A percentile compares a stretch with the other conserved stretches of the same genome.
Evolutionary conservation across 2,797 vertebrate genomes (phyloP).

Genomic region (Kryptopterus vitreolus): DNA sequence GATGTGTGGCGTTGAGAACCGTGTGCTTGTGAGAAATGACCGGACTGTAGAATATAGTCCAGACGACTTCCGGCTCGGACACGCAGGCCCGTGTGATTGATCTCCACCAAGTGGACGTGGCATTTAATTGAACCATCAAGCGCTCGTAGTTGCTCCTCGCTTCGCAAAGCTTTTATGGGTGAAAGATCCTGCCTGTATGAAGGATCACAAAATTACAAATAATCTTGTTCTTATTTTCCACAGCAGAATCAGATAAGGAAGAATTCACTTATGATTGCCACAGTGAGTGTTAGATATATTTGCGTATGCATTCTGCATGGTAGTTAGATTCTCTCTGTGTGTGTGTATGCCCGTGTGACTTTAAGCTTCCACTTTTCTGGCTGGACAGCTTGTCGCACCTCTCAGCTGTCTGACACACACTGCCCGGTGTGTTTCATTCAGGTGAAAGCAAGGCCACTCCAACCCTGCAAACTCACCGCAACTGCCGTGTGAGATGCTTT

Average conservation of each 20-base stretch:
- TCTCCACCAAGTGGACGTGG: not conserved
- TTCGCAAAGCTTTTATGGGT: not conserved
- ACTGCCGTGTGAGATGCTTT: slow-evolving; percentile 32
- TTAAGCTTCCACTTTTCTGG: slow-evolving; percentile 44
- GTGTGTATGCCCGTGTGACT: slow-evolving; percentile 41
- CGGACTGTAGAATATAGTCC: slow-evolving; percentile 17
- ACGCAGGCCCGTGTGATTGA: not conserved
- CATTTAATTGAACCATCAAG: slow-evolving; percentile 22
- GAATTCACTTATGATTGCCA: slow-evolving; percentile 54
- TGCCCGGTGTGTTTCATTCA: slow-evolving; percentile 40
- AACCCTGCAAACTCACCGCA: slow-evolving; percentile 33
- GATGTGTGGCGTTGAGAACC: not conserved
- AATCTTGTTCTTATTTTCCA: slow-evolving; percentile 48
- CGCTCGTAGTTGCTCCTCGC: not conserved
- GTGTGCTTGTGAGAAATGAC: not conserved
- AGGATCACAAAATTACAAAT: slow-evolving; percentile 30
- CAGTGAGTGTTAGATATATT: slow-evolving; percentile 53
- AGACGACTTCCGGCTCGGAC: slow-evolving; percentile 2
- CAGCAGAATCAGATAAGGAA: slow-evolving; percentile 57
- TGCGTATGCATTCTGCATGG: slow-evolving; percentile 45
- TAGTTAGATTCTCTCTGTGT: slow-evolving; percentile 32
- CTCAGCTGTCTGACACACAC: slow-evolving; percentile 30
- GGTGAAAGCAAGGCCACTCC: slow-evolving; percentile 29
- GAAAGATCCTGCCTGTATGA: not conserved
- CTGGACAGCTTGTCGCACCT: slow-evolving; percentile 36